Conservation (phyloP, 92 coral and sea anemone genomes). For the Parazoanthus darwini region DNA sequence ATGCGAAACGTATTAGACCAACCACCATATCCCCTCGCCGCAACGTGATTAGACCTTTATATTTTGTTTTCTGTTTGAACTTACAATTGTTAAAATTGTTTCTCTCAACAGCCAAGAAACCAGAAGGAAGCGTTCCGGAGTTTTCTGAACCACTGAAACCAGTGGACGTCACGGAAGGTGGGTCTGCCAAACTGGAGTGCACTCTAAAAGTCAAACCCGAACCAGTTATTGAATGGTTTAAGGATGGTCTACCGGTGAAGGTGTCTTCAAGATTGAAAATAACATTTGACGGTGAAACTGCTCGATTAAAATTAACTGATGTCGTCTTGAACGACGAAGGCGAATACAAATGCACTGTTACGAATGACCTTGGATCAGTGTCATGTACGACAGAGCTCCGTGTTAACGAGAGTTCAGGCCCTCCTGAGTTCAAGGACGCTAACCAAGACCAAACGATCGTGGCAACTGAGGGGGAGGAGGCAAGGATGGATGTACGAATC, state of each 20-base stretch:
- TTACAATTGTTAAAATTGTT: background rate
- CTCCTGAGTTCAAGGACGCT: slow-evolving; percentile 58
- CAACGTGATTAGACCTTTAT: background rate
- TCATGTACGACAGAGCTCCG: slow-evolving; percentile 49
- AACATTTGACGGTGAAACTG: slow-evolving; percentile 35
- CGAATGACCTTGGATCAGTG: slow-evolving; percentile 33
- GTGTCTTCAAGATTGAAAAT: slow-evolving; percentile 19
- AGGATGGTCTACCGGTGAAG: slow-evolving; percentile 51
- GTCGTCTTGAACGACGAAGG: slow-evolving; percentile 43
- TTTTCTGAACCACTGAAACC: slow-evolving; percentile 52
- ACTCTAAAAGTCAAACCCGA: slow-evolving; percentile 45
- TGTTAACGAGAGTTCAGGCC: slow-evolving; percentile 50
- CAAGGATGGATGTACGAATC: slow-evolving; percentile 69
- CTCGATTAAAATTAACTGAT: slow-evolving; percentile 20
- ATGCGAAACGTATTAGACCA: background rate
- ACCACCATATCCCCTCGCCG: background rate
- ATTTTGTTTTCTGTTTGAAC: background rate
- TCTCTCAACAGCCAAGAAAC: slow-evolving; percentile 45
- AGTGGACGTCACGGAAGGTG: slow-evolving; percentile 56
- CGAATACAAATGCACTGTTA: slow-evolving; percentile 30
- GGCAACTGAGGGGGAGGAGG: slow-evolving; percentile 56
- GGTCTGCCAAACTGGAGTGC: slow-evolving; percentile 49
- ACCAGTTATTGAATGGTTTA: slow-evolving; percentile 62
- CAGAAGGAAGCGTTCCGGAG: slow-evolving; percentile 49
- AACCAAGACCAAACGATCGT: slow-evolving; percentile 35